Evolutionary conservation across 2,113 vertebrate species (phyloP).

Genomic region (Leptobrachium ailaonicum): DNA sequence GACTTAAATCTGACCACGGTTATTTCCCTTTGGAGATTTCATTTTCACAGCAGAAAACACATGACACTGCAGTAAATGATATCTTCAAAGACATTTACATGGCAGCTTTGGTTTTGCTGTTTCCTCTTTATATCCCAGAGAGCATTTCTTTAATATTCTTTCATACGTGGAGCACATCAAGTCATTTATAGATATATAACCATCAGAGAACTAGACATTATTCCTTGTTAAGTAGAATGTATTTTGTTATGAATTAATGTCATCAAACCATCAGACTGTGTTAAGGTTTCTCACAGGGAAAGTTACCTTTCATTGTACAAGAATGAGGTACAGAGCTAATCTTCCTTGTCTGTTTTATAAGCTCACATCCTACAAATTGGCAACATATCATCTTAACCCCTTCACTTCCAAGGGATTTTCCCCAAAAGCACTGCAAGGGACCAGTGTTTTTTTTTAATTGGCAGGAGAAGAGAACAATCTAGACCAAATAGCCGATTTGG

Average conservation of each 20-base stretch:
- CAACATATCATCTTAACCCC: too few relatives aligned
- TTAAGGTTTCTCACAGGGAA: slow-evolving; percentile 53
- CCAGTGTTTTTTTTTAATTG: too few relatives aligned
- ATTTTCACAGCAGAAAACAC: not conserved
- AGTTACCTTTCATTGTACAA: slow-evolving; percentile 55
- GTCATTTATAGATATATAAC: slow-evolving; percentile 1
- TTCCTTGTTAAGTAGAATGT: slow-evolving; percentile 46
- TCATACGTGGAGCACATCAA: not conserved
- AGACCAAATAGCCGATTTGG: too few relatives aligned
- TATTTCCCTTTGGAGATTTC: not conserved
- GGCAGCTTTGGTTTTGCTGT: not conserved
- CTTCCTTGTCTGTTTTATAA: slow-evolving; percentile 58
- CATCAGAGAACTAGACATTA: slow-evolving; percentile 41
- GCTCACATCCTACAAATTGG: too few relatives aligned
- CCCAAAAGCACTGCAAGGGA: too few relatives aligned
- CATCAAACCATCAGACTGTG: slow-evolving; percentile 49
- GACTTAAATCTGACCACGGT: too few relatives aligned
- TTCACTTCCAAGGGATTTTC: too few relatives aligned
- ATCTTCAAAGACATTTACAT: slow-evolving; percentile 1
- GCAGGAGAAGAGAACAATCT: too few relatives aligned
- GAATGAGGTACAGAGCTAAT: slow-evolving; percentile 54
- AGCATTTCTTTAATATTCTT: not conserved
- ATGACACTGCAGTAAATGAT: not conserved
- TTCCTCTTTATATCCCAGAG: not conserved
- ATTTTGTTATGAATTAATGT: slow-evolving; percentile 39